Conservation (phyloP, 2,797 vertebrate species). For the Sparidentex hasta region DNA sequence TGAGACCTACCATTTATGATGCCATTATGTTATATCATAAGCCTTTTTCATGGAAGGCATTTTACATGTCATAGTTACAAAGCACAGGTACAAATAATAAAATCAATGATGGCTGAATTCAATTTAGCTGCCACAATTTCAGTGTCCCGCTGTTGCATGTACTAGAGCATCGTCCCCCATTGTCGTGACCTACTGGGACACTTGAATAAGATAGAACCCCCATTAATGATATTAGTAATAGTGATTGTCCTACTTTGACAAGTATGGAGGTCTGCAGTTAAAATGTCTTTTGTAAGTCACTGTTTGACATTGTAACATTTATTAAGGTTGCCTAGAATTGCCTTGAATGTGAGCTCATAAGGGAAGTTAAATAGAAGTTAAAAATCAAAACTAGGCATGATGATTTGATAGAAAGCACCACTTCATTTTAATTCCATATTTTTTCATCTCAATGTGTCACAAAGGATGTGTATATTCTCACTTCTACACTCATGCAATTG, state of each 20-base stretch:
- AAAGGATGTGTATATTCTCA: neutral
- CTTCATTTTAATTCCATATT: neutral
- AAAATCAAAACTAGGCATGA: neutral
- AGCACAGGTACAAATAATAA: conserved; percentile 2
- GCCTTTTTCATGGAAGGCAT: conserved; percentile 5
- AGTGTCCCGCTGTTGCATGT: neutral
- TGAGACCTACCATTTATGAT: neutral
- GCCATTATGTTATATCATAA: neutral
- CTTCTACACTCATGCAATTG: neutral
- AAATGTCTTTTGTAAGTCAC: neutral
- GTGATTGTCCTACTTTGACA: neutral
- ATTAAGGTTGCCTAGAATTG: neutral
- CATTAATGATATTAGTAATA: neutral
- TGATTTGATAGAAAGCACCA: neutral
- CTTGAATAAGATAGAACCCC: neutral
- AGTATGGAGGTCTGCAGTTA: neutral
- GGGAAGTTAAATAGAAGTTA: neutral
- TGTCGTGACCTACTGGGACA: neutral
- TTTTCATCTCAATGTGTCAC: neutral
- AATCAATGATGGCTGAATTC: conserved; percentile 5
- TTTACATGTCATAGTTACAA: neutral
- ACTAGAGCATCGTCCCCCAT: conserved; percentile 8
- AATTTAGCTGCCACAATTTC: conserved; percentile 5
- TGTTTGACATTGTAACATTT: conserved; percentile 1
- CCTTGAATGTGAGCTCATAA: neutral